phyloP scores from a whole-genome alignment of 2,888 invertebrate species.

The Drosophila gaucha region DNA sequence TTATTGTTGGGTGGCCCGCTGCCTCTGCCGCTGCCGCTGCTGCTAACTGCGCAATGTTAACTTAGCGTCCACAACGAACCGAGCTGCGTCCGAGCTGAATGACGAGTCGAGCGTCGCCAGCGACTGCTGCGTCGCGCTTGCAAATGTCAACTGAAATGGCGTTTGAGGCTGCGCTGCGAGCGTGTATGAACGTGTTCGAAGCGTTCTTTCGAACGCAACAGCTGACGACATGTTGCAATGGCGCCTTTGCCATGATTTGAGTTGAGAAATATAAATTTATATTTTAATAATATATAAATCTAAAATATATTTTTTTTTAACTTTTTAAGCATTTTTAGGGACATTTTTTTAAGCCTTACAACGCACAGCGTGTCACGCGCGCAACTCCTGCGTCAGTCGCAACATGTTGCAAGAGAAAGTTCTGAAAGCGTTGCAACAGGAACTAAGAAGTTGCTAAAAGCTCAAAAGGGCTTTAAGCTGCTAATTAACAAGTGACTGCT shows the following conservation, averaged over 20 bases:
- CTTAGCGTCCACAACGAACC: slow-evolving; percentile 49
- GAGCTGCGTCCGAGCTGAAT: slow-evolving; percentile 29
- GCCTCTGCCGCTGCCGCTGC: not conserved
- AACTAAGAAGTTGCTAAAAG: slow-evolving; percentile 1
- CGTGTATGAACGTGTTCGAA: slow-evolving; percentile 5
- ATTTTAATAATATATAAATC: too few relatives aligned
- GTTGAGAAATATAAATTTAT: too few relatives aligned
- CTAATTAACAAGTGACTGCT: not conserved
- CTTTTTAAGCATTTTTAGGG: not conserved
- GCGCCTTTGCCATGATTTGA: not conserved
- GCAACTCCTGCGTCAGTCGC: not conserved
- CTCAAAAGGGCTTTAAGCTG: too few relatives aligned
- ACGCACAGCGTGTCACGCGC: too few relatives aligned
- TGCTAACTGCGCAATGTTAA: slow-evolving; percentile 31
- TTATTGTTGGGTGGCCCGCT: slow-evolving; percentile 7
- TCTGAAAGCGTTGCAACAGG: not conserved
- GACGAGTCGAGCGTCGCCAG: slow-evolving; percentile 47
- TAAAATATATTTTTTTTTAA: not conserved
- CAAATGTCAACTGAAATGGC: slow-evolving; percentile 66
- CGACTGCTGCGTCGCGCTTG: slow-evolving; percentile 57
- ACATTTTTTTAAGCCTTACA: too few relatives aligned
- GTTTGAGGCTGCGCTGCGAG: slow-evolving; percentile 20
- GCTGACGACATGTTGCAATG: slow-evolving; percentile 13
- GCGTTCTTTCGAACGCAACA: slow-evolving; percentile 12
- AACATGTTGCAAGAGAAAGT: not conserved